phyloP scores from a whole-genome alignment of 2,888 invertebrate genomes.

The Pterostichus niger region DNA sequence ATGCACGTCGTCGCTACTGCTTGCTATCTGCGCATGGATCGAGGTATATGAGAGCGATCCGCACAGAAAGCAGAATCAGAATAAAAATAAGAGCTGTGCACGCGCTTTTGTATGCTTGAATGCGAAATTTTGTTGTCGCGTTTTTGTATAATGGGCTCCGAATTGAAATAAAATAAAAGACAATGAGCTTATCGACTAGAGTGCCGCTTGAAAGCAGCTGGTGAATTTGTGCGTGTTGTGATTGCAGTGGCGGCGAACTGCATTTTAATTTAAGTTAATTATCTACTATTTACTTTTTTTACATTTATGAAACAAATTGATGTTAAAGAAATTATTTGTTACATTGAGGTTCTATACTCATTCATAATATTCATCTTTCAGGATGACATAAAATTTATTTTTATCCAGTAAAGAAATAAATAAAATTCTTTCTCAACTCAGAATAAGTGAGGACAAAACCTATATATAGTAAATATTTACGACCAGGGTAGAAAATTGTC shows the following conservation, averaged over 20 bases:
- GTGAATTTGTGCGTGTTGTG: constrained; percentile 6
- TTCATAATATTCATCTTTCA: too few species aligned
- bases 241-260: background rate
- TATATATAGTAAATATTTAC: too few species aligned
- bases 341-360: too few species aligned
- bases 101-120: constrained; percentile 43
- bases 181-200: constrained; percentile 56
- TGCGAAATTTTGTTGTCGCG: constrained; percentile 46
- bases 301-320: background rate
- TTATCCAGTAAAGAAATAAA: too few species aligned
- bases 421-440: too few species aligned
- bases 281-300: background rate
- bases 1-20: constrained; percentile 8
- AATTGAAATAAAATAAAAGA: constrained; percentile 59
- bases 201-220: constrained; percentile 54
- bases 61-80: constrained; percentile 18
- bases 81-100: constrained; percentile 12
- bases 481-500: too few species aligned
- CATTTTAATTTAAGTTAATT: background rate
- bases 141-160: constrained; percentile 54
- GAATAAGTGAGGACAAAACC: too few species aligned
- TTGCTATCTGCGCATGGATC: constrained; percentile 16
- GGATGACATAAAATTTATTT: too few species aligned
- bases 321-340: too few species aligned
- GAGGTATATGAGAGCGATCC: background rate